Evolutionary conservation across 2,113 vertebrate species (phyloP), one percentile per base, ranked within the genome.

Genomic region (Bostrychus sinensis): DNA sequence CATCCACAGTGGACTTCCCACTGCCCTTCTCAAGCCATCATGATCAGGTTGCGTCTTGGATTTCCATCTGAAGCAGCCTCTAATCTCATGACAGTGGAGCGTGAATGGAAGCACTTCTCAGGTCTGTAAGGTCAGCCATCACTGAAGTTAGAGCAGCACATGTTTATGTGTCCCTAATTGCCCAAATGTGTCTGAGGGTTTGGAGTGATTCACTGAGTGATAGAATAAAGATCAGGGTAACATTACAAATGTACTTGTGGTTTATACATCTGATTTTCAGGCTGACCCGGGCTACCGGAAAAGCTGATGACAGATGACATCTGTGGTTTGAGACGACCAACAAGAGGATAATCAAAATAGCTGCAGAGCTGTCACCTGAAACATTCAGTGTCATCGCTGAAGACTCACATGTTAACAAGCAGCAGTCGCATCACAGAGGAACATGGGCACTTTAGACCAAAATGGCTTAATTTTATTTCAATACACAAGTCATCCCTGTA

Each of bases 1-100:
- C 63, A 46, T 85, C 84, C 82, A 56, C 77, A 57, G 86, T 72
- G 83, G 84, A 86, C 82, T 83, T 75, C 65, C 84, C 75, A 46
- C 72, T 80, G 77, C 51, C 76, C 75, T 56, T 70, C 62, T 22
- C 54, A 66, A 68, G 70, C 66, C 48, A 41, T 13, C 59, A 56
- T 46, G 77, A 84, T 86, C 78, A 30, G 19, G 80, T 86, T 84
- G 85, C 85, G 14, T 89, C 87, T 92, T 90, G 80, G 78, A 78
- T 90, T 90, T 90, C 88, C 79, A 73, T 86, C 80, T 84, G 74
- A 84, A 66, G 75, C 62, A 66, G 39, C 28, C 75, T 86, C 85
- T 86, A 83, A 87, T 85, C 74, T 84, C 43, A 73, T 60, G 83
- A 72, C 78, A 69, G 82, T 63, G 12, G 39, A 85, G 63, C 43